Evolutionary conservation across 1,140 invertebrate genomes (phyloP).

Genomic region (Scaptodrosophila lebanonensis): DNA sequence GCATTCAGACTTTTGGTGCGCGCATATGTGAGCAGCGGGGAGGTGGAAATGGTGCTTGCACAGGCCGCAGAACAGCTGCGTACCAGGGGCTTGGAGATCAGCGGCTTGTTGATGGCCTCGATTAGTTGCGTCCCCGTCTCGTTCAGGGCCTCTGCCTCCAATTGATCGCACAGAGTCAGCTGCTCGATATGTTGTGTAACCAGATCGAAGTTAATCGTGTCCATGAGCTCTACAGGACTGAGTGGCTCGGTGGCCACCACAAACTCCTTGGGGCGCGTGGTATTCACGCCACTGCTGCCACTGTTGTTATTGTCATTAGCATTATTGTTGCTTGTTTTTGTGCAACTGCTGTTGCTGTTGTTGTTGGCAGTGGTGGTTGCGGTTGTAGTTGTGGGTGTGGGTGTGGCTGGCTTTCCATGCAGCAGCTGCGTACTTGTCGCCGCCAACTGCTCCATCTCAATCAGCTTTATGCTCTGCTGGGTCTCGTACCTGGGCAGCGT

Average conservation of each 20-base stretch:
- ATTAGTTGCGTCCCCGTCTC: slow-evolving; percentile 31
- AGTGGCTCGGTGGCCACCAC: slow-evolving; percentile 57
- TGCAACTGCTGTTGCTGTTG: slow-evolving; percentile 23
- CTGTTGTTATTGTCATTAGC: slow-evolving; percentile 15
- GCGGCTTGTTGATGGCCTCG: slow-evolving; percentile 61
- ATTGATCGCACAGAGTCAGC: slow-evolving; percentile 45
- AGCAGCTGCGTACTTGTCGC: slow-evolving; percentile 46
- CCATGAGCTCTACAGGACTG: slow-evolving; percentile 46
- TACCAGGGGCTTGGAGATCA: slow-evolving; percentile 59
- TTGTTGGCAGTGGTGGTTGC: slow-evolving; percentile 7
- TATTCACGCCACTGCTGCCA: slow-evolving; percentile 12
- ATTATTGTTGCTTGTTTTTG: too few relatives aligned
- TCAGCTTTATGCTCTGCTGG: slow-evolving; percentile 61
- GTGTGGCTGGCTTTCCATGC: slow-evolving; percentile 5
- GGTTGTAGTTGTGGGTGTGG: neutral
- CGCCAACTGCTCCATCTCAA: slow-evolving; percentile 66
- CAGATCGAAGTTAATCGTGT: slow-evolving; percentile 63
- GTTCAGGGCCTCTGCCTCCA: neutral
- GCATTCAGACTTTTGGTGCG: slow-evolving; percentile 58
- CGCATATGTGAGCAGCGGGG: slow-evolving; percentile 60
- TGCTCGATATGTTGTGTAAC: slow-evolving; percentile 56
- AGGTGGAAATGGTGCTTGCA: slow-evolving; percentile 33
- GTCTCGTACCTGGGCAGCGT: slow-evolving; percentile 44
- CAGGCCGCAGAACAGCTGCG: slow-evolving; percentile 61
- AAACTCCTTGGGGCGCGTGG: slow-evolving; percentile 47